Base-by-base conservation (phyloP, 2,888 invertebrate species). In the Hedya salicella region DNA sequence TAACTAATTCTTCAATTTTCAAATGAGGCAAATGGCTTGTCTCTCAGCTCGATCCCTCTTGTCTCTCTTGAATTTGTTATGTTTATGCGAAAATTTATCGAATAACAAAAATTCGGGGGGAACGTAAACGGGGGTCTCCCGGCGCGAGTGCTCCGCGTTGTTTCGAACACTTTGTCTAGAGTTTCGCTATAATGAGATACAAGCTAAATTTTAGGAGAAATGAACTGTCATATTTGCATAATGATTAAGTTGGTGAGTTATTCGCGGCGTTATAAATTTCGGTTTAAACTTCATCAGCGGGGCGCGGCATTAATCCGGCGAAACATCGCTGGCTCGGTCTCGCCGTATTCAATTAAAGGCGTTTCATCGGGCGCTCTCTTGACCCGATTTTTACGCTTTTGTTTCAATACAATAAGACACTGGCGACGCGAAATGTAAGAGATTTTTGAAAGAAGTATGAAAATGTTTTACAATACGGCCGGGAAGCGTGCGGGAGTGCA, bases 331-430 rank as follows among this genome's bases (percentile, higher is more conserved):
- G 19, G 49, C 14, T 32, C 25, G 30, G 16, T 25, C 49, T 11
- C 40, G 13, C 40, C 17, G 60, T 46, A 66, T 66, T 66, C 66
- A 66, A 66, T 66, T 66, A 66, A 60, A 61, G 30, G 25, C 49
- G 67, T 50, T 52, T 62, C 49, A 60, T 67, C 62, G 52, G 25
- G 73, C 71, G 82, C 75, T 71, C 76, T 73, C 88, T 89, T 85
- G 89, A 88, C 89, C 89, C 76, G 78, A 73, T 87, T 89, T 77
- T 72, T 79, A 76, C 78, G 76, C 88, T 85, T 85, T 90, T 89
- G 89, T 89, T 88, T 89, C 87, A 83, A 89, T 88, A 86, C 86
- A 86, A 89, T 87, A 88, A 86, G 88, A 85, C 85, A 87, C 67
- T 69, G 71, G 67, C 71, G 66, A 46, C 60, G 66, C 61, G 66